phyloP scores from a whole-genome alignment of 2,113 vertebrate genomes.

The Clupea harengus region DNA sequence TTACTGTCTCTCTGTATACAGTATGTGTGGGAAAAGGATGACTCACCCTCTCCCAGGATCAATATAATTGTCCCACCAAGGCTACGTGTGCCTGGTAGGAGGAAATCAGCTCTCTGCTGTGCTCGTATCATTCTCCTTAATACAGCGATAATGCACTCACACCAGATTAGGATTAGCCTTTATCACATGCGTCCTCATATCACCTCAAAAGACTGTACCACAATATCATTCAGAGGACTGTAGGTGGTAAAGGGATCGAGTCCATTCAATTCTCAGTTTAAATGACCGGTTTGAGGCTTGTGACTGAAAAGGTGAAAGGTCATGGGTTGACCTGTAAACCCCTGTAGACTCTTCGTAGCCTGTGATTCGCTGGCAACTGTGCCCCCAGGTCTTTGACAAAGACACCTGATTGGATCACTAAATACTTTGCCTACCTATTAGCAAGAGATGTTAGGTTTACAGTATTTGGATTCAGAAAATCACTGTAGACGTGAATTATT shows the following conservation, averaged over 20 bases:
- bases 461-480: neutral
- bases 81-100: neutral
- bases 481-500: neutral
- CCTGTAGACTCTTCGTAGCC: constrained; percentile 3
- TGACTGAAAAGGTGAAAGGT: constrained; percentile 57
- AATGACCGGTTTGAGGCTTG: constrained; percentile 9
- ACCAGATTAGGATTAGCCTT: constrained; percentile 2
- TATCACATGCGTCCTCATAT: neutral
- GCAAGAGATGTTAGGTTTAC: no score
- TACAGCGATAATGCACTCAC: constrained; percentile 1
- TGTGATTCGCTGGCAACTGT: neutral
- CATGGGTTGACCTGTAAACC: constrained; percentile 24
- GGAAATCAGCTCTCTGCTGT: neutral
- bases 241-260: constrained; percentile 18
- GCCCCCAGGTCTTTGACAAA: neutral
- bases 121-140: neutral
- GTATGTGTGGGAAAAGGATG: neutral
- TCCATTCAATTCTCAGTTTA: constrained; percentile 27
- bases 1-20: neutral
- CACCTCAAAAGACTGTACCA: neutral
- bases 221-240: neutral
- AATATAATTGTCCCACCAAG: neutral
- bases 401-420: neutral
- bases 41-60: neutral
- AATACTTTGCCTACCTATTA: neutral